phyloP scores from a whole-genome alignment of 2,113 vertebrate genomes.

The Laterallus jamaicensis region DNA sequence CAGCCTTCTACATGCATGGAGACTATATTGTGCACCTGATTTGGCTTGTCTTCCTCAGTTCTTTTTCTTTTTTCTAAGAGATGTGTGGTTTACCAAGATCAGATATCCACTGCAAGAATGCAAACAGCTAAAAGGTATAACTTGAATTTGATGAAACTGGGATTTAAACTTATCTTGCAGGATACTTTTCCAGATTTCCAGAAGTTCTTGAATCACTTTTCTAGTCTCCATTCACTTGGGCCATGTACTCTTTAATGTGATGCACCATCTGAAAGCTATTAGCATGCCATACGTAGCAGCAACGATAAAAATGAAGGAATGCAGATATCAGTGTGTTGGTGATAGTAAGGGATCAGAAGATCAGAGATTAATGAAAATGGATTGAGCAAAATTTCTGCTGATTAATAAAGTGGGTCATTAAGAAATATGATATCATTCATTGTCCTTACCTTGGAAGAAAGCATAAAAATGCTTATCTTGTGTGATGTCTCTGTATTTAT shows the following conservation, averaged over 20 bases:
- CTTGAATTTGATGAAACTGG: background rate
- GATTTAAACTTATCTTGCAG: background rate
- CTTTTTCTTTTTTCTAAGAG: background rate
- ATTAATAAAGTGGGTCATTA: conserved; percentile 8
- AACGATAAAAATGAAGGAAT: conserved; percentile 1
- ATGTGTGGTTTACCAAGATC: background rate
- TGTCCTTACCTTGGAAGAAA: background rate
- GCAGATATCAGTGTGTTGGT: background rate
- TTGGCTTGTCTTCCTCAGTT: background rate
- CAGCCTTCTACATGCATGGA: background rate
- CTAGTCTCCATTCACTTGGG: background rate
- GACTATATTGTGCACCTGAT: background rate
- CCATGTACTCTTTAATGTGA: background rate
- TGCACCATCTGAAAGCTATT: background rate
- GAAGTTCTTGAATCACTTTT: background rate
- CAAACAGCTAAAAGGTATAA: background rate
- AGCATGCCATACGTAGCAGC: background rate
- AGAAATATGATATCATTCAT: background rate
- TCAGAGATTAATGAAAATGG: background rate
- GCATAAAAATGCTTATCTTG: background rate
- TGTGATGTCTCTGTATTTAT: background rate
- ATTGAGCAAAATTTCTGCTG: conserved; percentile 20
- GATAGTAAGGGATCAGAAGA: background rate
- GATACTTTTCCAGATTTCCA: background rate
- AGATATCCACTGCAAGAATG: background rate